Base-by-base conservation (phyloP, 2,113 vertebrate species). In the Corythaeola cristata region DNA sequence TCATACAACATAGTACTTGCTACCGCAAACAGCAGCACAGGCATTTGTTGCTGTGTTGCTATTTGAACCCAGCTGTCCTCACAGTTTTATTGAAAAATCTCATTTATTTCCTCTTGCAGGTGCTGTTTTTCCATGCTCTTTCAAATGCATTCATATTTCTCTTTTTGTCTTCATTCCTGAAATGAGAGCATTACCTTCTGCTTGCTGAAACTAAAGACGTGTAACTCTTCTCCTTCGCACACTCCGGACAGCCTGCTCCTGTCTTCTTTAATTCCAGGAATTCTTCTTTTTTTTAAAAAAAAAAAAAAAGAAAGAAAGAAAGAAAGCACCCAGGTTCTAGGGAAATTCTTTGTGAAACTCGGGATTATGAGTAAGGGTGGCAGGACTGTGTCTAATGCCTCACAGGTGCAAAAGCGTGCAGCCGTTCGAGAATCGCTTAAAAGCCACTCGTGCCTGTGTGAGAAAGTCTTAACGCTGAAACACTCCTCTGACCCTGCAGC, bases 311-410 rank as follows among this genome's bases (percentile, higher is more conserved):
- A 44, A 44, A 44, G 13, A 39, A 39, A 6, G 41, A 33, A 66
- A 47, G 30, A 33, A 69, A 84, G 30, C n/a, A n/a, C 22, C 20
- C 63, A 81, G 52, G 53, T 90, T 88, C 72, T 52, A 12, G 39
- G 52, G 52, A 78, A 47, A 80, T 63, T 68, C 84, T 52, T 69
- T 12, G 68, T 74, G 76, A 92, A 84, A 68, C 27, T 49, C 12
- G 6, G 64, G 72, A 37, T 68, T 63, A 44, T 12, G 76, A 76
- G 39, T 15, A n/a, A 93, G 60, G 50, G 33, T 59, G 72, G 67
- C 81, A 62, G 59, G 78, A 66, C 73, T 74, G 91, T 83, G 72
- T 39, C 94, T 87, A 68, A 85, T 60, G 91, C 60, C 85, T 78
- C 56, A 45, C 63, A 85, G 92, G 72, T 90, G 78, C 78, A 76